Base-by-base conservation (phyloP, 2,113 vertebrate genomes). In the Cariama cristata region DNA sequence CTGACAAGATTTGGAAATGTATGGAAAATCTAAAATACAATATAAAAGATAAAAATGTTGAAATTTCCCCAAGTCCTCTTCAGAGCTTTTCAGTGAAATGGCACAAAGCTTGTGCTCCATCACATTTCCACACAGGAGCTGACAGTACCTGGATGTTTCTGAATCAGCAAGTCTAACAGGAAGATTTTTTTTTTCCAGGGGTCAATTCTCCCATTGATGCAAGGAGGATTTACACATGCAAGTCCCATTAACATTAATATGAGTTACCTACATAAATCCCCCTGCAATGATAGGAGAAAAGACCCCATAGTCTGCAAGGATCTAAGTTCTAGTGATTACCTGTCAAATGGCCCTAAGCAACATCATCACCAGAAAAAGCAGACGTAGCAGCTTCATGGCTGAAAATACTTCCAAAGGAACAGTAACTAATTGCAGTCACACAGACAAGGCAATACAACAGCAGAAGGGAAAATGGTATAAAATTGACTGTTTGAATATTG, bases 181-280 rank as follows among this genome's bases (percentile, higher is more conserved):
- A 89, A 77, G 79, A 1, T 74, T 22, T 83, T 96, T 97, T 93
- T 93, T 91, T 95, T 95, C 16, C 93, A 96, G 86, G 91, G 96
- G 96, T 97, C 92, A 95, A 96, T 72, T 93, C 91, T 96, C 92
- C 95, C 95, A 96, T 88, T 96, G 90, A 96, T 93, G 93, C 94
- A 90, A 97, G 96, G 91, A 97, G 87, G 96, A 98, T 95, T 97
- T 98, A 97, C 93, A 98, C 90, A 97, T 97, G 74, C 85, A 97
- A 97, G 76, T 96, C 44, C 91, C 94, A 98, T 97, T 98, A 98
- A 94, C 92, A 97, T 95, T 97, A 97, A 98, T 45, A 97, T 55
- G 76, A 94, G 75, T 96, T 97, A 91, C 88, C 88, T 80, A 96
- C 88, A 97, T 97, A 97, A 98, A 97, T 96, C 63, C 72, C 88